Base-by-base conservation (phyloP, 2,888 invertebrate genomes). In the Kuschelorhynchus macadamiae region DNA sequence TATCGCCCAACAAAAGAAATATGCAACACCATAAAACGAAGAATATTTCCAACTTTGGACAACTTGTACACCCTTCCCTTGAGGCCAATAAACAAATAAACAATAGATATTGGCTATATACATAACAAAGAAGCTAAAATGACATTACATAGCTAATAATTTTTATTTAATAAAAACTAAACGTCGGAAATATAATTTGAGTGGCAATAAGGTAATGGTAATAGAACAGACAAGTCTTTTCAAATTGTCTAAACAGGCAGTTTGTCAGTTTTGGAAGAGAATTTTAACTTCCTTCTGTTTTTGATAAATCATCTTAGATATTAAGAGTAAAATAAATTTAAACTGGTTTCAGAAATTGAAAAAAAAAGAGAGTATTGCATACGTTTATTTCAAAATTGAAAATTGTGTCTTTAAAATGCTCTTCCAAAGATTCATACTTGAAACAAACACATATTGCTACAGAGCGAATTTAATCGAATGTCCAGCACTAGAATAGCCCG, bases 71-170 rank as follows among this genome's bases (percentile, higher is more conserved):
- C 46, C 56, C 36, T 50, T 47, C 32, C 21, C 42, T 16, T 18
- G 4, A 56, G 55, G 49, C 50, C 16, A 50, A 60, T 64, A 60
- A 68, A 64, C 55, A 59, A 56, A 33, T 67, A 61, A 61, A 61
- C 67, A 59, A 60, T 60, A 65, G 64, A 66, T 66, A 67, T 67
- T 49, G 56, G 55, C 67, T 69, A 69, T 69, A 56, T 69, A 69
- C 69, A 67, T 69, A 69, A 69, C 69, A 69, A 69, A 69, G 56
- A 62, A 42, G 69, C 69, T 69, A 69, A 69, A 69, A 69, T 60
- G 64, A 69, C 64, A 59, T 49, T 69, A 69, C 63, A 67, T 67
- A 63, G 21, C 63, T 59, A 68, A 56, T 53, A 57, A 67, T 59
- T 68, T 64, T 62, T 55, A 62, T 68, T 65, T 64, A 39, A 68